Base-by-base conservation (phyloP, 2,113 vertebrate species). In the Dromas ardeola region DNA sequence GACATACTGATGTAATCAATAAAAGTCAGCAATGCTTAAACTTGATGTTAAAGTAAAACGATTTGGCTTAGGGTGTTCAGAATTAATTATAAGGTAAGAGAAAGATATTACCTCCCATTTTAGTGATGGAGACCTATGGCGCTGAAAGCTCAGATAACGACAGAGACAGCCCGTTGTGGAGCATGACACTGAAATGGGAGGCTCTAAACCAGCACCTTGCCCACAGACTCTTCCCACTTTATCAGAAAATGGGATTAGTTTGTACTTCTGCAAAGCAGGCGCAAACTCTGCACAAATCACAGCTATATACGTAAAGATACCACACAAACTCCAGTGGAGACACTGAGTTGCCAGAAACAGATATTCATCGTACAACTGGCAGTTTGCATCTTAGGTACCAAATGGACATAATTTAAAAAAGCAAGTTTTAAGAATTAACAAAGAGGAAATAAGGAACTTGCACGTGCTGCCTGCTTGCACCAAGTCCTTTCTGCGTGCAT, bases 341-440 rank as follows among this genome's bases (percentile, higher is more conserved):
- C 10, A 15, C 47, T 0, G 9, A 55, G 36, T 36, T 4, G 1
- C 6, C n/a, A 67, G 17, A 22, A 53, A 26, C 20, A 42, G 29
- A 9, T 18, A 62, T 6, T 29, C n/a, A 47, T 1, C 47, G 27
- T 3, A 42, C 30, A 50, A 9, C 13, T 10, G 22, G 62, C 26
- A 34, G 30, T 42, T 63, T 36, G 42, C 36, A 50, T 9, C 42
- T 42, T 30, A 11, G 40, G 45, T 42, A 12, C 73, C 50, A 32
- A 15, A 23, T 2, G n/a, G 22, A 40, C 10, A 22, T 1, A 10
- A 17, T 22, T 70, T 47, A 10, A 65, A 61, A 26, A 36, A 65
- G 27, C 32, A 58, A 16, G 15, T 34, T 56, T 61, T 62, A n/a
- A 59, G 40, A 38, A 49, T 21, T 29, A 43, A 16, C n/a, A 30